Percentiles rank a stretch among this genome's conserved stretches.
Evolutionary conservation across 1,140 invertebrate genomes (phyloP).

Genomic region (Drosophila cardini): DNA sequence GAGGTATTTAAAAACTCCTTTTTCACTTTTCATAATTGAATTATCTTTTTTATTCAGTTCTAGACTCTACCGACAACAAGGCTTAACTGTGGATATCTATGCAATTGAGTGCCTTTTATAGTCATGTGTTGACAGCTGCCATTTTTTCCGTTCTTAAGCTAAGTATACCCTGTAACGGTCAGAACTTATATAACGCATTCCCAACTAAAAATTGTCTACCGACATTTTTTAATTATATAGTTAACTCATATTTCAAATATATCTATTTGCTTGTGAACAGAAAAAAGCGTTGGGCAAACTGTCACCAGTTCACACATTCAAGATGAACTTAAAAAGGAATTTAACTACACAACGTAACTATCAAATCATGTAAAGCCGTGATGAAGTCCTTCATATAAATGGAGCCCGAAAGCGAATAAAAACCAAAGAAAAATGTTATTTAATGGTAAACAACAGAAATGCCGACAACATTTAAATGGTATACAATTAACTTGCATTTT

Average conservation of each 20-base stretch:
- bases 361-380: too few species aligned
- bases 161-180: background rate
- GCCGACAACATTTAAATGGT: background rate
- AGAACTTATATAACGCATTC: too few species aligned
- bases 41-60: background rate
- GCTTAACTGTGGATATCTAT: conserved; percentile 2
- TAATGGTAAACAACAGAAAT: too few species aligned
- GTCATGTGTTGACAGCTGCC: background rate
- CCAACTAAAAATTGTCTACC: too few species aligned
- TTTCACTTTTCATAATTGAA: conserved; percentile 4
- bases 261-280: background rate
- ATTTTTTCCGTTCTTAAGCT: conserved; percentile 2
- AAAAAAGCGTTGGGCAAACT: conserved; percentile 8
- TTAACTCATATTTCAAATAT: too few species aligned
- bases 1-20: conserved; percentile 34
- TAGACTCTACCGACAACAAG: background rate
- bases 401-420: too few species aligned
- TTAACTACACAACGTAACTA: too few species aligned
- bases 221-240: background rate
- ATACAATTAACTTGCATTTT: background rate
- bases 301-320: conserved; percentile 9
- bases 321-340: too few species aligned
- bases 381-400: too few species aligned
- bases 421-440: too few species aligned
- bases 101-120: conserved; percentile 12